Conservation (phyloP, 2,113 vertebrate genomes). For the Nanorana parkeri region DNA sequence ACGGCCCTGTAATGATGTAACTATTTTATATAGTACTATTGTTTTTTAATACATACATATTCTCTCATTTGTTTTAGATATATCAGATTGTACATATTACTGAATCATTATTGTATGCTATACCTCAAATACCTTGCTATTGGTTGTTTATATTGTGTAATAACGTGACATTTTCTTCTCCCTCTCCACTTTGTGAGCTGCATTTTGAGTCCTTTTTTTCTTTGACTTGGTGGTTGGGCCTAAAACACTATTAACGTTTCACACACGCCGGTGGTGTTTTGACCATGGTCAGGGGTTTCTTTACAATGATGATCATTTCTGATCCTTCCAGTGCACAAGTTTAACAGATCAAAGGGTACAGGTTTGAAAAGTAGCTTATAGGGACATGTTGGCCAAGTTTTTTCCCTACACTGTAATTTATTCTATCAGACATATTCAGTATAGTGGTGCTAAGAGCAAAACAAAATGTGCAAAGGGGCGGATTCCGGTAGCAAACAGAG, state of each 20-base stretch:
- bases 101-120: no score
- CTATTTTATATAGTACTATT: no score
- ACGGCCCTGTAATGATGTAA: no score
- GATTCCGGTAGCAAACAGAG: no score
- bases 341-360: neutral
- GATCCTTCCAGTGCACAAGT: neutral
- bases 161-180: constrained; percentile 16
- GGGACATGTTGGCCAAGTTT: no score
- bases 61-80: no score
- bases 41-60: no score
- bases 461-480: no score
- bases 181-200: neutral
- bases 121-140: neutral
- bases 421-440: no score
- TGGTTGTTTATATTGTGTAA: neutral
- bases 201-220: constrained; percentile 8
- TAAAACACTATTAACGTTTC: neutral
- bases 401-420: no score
- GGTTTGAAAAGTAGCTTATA: neutral
- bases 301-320: neutral
- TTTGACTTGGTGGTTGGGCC: constrained; percentile 36
- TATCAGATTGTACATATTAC: no score
- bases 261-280: constrained; percentile 39
- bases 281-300: neutral
- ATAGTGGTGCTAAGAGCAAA: no score